Evolutionary conservation across 1,140 invertebrate genomes (phyloP).

Genomic region (Brachystomella parvula): DNA sequence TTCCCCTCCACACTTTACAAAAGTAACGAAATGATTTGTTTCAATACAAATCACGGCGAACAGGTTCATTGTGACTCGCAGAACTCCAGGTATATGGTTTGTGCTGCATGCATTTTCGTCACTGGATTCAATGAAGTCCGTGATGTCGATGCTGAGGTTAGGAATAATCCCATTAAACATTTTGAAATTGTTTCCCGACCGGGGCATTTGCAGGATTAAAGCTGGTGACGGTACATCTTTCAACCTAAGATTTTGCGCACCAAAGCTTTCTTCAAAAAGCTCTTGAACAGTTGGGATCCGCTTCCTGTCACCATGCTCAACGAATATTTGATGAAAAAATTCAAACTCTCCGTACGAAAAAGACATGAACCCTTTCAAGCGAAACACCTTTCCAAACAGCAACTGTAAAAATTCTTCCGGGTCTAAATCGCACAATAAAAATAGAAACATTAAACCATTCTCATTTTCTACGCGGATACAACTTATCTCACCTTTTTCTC

Average conservation of each 20-base stretch:
- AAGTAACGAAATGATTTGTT: slow-evolving; percentile 95
- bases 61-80: slow-evolving; percentile 80
- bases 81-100: slow-evolving; percentile 47
- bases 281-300: slow-evolving; percentile 79
- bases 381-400: slow-evolving; percentile 75
- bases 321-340: slow-evolving; percentile 90
- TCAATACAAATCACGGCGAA: slow-evolving; percentile 97
- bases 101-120: slow-evolving; percentile 16
- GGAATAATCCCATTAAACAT: slow-evolving; percentile 91
- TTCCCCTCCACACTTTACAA: slow-evolving; percentile 85
- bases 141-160: slow-evolving; percentile 85
- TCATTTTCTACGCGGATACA: neutral
- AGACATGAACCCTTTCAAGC: slow-evolving; percentile 80
- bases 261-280: slow-evolving; percentile 87
- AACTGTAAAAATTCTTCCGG: slow-evolving; percentile 95
- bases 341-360: slow-evolving; percentile 82
- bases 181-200: slow-evolving; percentile 94
- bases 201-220: slow-evolving; percentile 79
- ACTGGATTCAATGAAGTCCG: slow-evolving; percentile 92
- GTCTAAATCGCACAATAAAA: slow-evolving; percentile 52
- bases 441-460: neutral
- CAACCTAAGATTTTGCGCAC: slow-evolving; percentile 84
- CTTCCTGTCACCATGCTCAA: slow-evolving; percentile 44
- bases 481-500: slow-evolving; percentile 24
- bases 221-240: slow-evolving; percentile 56